These are phyloP conservation scores for Drosophila triauraria DNA, from an alignment of 1,140 invertebrate species.

Conservation along the genomic window DNA sequence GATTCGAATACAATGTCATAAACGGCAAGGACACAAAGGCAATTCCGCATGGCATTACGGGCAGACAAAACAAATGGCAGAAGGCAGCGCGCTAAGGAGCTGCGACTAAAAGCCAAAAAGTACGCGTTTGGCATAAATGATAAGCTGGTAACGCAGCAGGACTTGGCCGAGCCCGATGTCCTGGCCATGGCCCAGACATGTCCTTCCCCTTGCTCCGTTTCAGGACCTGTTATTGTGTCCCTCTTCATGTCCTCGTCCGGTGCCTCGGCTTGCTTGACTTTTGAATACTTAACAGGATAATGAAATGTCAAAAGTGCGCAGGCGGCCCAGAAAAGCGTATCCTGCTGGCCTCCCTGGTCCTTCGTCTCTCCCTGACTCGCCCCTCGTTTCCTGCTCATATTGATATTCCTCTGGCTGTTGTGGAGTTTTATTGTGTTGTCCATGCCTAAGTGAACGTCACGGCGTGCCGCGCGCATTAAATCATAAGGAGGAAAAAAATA, in stretches of 20 bases:
- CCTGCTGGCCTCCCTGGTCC: slow-evolving; percentile 25
- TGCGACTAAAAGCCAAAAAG: slow-evolving; percentile 74
- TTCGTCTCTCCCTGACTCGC: neutral
- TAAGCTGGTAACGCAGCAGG: slow-evolving; percentile 73
- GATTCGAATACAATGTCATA: slow-evolving; percentile 81
- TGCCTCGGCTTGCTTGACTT: slow-evolving; percentile 72
- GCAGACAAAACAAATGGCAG: slow-evolving; percentile 76
- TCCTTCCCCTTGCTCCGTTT: slow-evolving; percentile 8
- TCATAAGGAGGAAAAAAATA: slow-evolving; percentile 55
- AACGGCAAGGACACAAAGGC: slow-evolving; percentile 82
- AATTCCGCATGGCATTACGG: slow-evolving; percentile 77
- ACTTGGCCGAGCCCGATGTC: slow-evolving; percentile 15
- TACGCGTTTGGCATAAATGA: slow-evolving; percentile 81
- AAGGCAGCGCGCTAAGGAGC: slow-evolving; percentile 8
- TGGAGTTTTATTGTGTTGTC: slow-evolving; percentile 73
- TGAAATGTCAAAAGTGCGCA: slow-evolving; percentile 83
- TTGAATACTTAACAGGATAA: slow-evolving; percentile 84
- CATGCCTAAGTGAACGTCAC: slow-evolving; percentile 79
- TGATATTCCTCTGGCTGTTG: slow-evolving; percentile 43
- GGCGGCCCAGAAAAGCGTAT: slow-evolving; percentile 62
- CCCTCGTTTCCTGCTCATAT: slow-evolving; percentile 18
- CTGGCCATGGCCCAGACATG: slow-evolving; percentile 48
- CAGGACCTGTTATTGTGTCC: neutral
- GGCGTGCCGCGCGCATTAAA: slow-evolving; percentile 81
- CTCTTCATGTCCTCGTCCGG: slow-evolving; percentile 26